Conservation (phyloP, 2,888 invertebrate species). For the Brenthis hecate region DNA sequence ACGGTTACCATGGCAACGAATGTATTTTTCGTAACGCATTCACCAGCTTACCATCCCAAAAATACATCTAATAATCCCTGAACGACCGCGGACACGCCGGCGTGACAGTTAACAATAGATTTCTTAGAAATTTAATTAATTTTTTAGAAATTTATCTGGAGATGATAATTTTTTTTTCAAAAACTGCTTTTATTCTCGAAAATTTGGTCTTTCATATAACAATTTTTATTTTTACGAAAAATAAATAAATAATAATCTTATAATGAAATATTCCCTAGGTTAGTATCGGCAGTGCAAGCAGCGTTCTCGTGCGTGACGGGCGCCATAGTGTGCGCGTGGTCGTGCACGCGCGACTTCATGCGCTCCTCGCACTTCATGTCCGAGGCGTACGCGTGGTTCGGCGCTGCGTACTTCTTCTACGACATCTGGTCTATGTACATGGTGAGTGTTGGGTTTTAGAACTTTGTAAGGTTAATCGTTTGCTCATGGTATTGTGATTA, state of each 20-base stretch:
- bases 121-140: no score
- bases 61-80: no score
- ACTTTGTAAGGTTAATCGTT: not conserved
- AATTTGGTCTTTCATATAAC: not conserved
- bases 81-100: no score
- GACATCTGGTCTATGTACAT: constrained; percentile 91
- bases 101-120: no score
- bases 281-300: constrained; percentile 88
- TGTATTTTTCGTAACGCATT: no score
- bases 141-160: no score
- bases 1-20: no score
- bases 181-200: not conserved
- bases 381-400: constrained; percentile 90
- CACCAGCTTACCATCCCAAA: no score
- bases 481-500: not conserved
- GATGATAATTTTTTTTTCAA: no score
- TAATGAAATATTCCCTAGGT: constrained; percentile 61
- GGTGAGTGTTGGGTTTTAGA: constrained; percentile 69
- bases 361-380: constrained; percentile 87
- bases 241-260: no score
- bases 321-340: constrained; percentile 84
- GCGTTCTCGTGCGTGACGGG: constrained; percentile 86
- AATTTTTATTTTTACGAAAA: no score
- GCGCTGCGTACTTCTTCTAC: constrained; percentile 89
- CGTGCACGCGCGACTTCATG: constrained; percentile 86